Evolutionary conservation across 2,888 invertebrate genomes (phyloP).

Genomic region (Amiota minor): DNA sequence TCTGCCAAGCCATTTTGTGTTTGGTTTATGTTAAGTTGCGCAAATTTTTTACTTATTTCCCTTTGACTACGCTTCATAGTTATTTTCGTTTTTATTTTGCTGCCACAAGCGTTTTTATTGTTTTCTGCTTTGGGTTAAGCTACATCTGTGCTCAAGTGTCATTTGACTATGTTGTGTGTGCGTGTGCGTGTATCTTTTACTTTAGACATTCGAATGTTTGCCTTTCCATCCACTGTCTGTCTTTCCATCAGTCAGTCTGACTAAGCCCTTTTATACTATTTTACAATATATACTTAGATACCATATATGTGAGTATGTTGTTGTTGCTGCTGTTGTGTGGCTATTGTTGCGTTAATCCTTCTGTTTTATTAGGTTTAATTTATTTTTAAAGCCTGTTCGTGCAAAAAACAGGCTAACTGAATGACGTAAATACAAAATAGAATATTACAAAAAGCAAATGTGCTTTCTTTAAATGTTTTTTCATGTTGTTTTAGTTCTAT

Average conservation of each 20-base stretch:
- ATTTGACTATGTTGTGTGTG: slow-evolving; percentile 28
- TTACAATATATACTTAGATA: background rate
- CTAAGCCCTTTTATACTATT: slow-evolving; percentile 3
- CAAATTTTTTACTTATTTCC: slow-evolving; percentile 52
- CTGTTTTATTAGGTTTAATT: slow-evolving; percentile 67
- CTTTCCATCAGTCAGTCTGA: background rate
- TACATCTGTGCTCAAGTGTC: slow-evolving; percentile 5
- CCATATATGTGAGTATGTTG: background rate
- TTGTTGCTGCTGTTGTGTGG: background rate
- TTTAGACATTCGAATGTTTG: background rate
- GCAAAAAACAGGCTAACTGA: background rate
- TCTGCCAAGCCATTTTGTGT: slow-evolving; percentile 60
- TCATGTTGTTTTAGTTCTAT: no score
- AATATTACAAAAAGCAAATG: no score
- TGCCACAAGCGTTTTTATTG: slow-evolving; percentile 65
- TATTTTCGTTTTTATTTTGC: slow-evolving; percentile 30
- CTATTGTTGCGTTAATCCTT: slow-evolving; percentile 58
- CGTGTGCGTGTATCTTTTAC: slow-evolving; percentile 24
- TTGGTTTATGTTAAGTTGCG: slow-evolving; percentile 67
- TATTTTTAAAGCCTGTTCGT: slow-evolving; percentile 61
- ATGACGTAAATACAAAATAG: slow-evolving; percentile 45
- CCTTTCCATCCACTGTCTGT: background rate
- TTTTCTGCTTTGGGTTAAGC: slow-evolving; percentile 63
- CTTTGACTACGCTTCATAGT: slow-evolving; percentile 12
- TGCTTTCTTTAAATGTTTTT: no score